Conservation (phyloP, 2,888 invertebrate genomes). For the Acrocyrtus sp. region DNA sequence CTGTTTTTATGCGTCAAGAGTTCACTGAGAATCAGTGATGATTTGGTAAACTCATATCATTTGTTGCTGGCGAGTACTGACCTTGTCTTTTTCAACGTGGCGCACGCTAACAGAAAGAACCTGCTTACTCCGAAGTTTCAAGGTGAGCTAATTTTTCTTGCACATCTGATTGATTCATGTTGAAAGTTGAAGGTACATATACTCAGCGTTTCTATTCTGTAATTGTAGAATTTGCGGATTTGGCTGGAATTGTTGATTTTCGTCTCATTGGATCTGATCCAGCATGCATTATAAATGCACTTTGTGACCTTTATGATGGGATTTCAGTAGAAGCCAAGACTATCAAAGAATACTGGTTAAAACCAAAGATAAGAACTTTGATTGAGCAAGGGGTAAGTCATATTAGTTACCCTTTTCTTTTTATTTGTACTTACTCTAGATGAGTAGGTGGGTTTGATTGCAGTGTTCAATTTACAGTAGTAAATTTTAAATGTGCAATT, state of each 20-base stretch:
- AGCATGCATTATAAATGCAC: slow-evolving; percentile 83
- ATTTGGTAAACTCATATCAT: slow-evolving; percentile 94
- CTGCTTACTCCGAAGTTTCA: slow-evolving; percentile 85
- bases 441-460: background rate
- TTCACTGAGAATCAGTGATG: slow-evolving; percentile 84
- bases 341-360: slow-evolving; percentile 89
- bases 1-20: slow-evolving; percentile 90
- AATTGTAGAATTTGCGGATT: slow-evolving; percentile 76
- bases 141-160: slow-evolving; percentile 69
- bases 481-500: background rate
- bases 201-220: background rate
- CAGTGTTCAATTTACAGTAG: background rate
- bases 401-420: no score
- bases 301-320: slow-evolving; percentile 85
- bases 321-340: slow-evolving; percentile 88
- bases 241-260: slow-evolving; percentile 71
- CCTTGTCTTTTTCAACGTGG: slow-evolving; percentile 87
- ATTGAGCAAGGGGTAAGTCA: slow-evolving; percentile 75
- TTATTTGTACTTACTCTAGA: background rate
- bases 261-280: slow-evolving; percentile 70
- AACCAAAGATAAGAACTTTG: slow-evolving; percentile 79
- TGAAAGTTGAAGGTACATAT: background rate
- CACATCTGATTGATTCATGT: no score
- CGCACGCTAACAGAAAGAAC: slow-evolving; percentile 81
- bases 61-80: slow-evolving; percentile 91